Base-by-base conservation (phyloP, 2,888 invertebrate genomes). In the Isoperla grammatica region DNA sequence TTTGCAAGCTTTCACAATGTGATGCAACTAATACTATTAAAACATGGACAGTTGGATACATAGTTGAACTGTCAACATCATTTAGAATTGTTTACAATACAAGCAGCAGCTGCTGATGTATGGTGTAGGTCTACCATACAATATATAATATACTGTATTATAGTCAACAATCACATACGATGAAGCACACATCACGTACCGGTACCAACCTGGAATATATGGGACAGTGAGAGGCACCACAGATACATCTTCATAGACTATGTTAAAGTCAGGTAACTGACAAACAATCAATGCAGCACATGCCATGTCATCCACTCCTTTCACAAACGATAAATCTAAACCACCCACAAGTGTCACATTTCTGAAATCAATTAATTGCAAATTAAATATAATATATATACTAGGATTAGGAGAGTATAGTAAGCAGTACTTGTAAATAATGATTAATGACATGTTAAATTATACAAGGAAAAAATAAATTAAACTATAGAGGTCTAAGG, bases 301-400 rank as follows among this genome's bases (percentile, higher is more conserved):
- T 5, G 42, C 42, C 13, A 5, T n/a, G 13, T 42, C 13, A 6
- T 42, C 42, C 9, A 9, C 13, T 5, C 13, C 42, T n/a, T 42
- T 42, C 13, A 42, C 13, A n/a, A 9, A 42, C 5, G 42, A 42
- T n/a, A 42, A 42, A n/a, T 42, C 42, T 42, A 42, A 6, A 8
- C 42, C 42, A n/a, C 42, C 42, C 8, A 42, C 42, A 42, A 9
- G 13, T 9, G 42, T 42, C 5, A 42, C 13, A 5, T 42, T n/a
- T 42, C 42, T 42, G 42, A 42, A 42, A 42, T 42, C 13, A 42
- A n/a, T n/a, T n/a, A n/a, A n/a, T n/a, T n/a, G n/a, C n/a, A n/a
- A n/a, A n/a, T n/a, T n/a, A n/a, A n/a, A n/a, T n/a, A n/a, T n/a
- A n/a, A n/a, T n/a, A n/a, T n/a, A n/a, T n/a, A n/a, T n/a, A n/a